Evolutionary conservation across 92 coral and sea anemone species (phyloP).

Genomic region (Epizoanthus scotinus): DNA sequence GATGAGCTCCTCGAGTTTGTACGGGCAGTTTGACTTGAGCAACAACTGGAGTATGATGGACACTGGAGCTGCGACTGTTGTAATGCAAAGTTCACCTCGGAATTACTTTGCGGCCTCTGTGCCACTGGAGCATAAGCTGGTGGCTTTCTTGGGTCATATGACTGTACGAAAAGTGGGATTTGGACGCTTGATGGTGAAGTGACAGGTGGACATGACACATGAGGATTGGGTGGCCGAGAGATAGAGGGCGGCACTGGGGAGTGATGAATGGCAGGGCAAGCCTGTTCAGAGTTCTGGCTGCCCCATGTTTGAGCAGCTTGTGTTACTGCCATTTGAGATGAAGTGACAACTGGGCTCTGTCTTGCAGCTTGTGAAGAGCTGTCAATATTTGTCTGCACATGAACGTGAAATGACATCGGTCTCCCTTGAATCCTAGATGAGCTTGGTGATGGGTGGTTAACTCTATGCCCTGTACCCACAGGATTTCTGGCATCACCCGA

Average conservation of each 20-base stretch:
- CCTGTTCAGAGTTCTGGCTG: slow-evolving; percentile 18
- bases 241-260: slow-evolving; percentile 35
- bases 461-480: slow-evolving; percentile 16
- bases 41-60: slow-evolving; percentile 31
- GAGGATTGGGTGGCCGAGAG: slow-evolving; percentile 12
- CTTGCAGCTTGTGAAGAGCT: slow-evolving; percentile 41
- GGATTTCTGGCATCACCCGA: slow-evolving; percentile 40
- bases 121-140: slow-evolving; percentile 84
- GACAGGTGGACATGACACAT: slow-evolving; percentile 47
- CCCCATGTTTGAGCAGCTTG: background rate
- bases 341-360: slow-evolving; percentile 41
- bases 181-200: slow-evolving; percentile 32
- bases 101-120: slow-evolving; percentile 54
- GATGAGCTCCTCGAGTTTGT: slow-evolving; percentile 55
- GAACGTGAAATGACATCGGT: slow-evolving; percentile 86
- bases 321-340: slow-evolving; percentile 39
- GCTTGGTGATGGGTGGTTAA: slow-evolving; percentile 35
- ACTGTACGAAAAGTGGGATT: slow-evolving; percentile 66
- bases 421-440: slow-evolving; percentile 55
- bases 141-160: slow-evolving; percentile 58
- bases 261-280: slow-evolving; percentile 7
- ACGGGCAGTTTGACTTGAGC: slow-evolving; percentile 24
- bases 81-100: slow-evolving; percentile 48
- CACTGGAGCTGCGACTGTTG: slow-evolving; percentile 40
- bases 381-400: slow-evolving; percentile 72